Conservation (phyloP, 2,797 vertebrate genomes). For the Uromys caudimaculatus region DNA sequence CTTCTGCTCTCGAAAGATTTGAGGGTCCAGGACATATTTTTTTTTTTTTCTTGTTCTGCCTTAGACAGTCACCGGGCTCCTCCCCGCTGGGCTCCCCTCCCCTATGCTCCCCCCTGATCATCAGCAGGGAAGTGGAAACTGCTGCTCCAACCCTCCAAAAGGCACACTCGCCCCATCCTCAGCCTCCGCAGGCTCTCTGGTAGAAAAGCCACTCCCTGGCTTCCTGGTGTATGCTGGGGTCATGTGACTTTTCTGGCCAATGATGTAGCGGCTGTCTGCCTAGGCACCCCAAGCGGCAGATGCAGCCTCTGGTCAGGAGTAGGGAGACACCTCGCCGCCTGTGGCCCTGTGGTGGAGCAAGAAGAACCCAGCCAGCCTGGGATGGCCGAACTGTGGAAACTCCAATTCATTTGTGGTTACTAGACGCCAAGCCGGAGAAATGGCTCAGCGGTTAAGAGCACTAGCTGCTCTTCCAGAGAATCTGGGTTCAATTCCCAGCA, state of each 20-base stretch:
- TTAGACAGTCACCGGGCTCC: background rate
- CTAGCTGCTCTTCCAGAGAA: background rate
- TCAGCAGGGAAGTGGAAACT: background rate
- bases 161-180: background rate
- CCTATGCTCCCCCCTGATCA: background rate
- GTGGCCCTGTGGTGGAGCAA: background rate
- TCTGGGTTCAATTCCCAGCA: background rate
- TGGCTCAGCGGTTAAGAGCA: background rate
- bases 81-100: background rate
- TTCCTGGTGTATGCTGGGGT: background rate
- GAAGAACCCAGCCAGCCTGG: background rate
- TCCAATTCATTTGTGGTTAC: background rate
- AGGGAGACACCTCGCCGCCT: too few relatives aligned
- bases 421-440: background rate
- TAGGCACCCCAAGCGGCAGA: accelerated
- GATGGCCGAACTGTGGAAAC: background rate
- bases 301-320: background rate
- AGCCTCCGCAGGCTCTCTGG: too few relatives aligned
- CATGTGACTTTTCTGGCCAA: background rate
- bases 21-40: background rate
- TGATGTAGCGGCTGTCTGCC: background rate
- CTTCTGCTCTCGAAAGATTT: constrained; percentile 77
- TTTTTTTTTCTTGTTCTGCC: background rate
- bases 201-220: background rate
- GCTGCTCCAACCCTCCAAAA: background rate